phyloP scores from a whole-genome alignment of 23 tunicate species.

The Trididemnum clinides region DNA sequence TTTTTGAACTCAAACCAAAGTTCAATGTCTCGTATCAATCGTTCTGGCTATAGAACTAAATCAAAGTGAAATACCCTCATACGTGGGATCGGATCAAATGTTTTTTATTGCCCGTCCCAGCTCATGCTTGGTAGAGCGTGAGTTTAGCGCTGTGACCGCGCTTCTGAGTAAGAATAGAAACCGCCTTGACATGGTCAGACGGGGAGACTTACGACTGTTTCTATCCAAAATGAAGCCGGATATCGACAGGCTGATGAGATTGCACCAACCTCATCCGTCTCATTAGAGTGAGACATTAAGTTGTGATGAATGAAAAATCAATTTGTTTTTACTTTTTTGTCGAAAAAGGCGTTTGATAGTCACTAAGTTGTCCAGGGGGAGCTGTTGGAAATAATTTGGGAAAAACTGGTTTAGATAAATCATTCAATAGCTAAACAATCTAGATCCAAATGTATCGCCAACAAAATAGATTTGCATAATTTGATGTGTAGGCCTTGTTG shows the following conservation, averaged over 20 bases:
- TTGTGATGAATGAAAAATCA: background rate
- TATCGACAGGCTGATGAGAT: background rate
- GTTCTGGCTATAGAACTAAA: no score
- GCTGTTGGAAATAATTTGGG: background rate
- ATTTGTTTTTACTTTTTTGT: constrained; percentile 9
- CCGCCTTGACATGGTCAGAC: background rate
- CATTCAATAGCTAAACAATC: no score
- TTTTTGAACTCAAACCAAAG: background rate
- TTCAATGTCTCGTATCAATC: background rate
- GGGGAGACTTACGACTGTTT: constrained; percentile 19
- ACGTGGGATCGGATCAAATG: background rate
- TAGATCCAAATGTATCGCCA: no score
- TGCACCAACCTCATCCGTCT: constrained; percentile 2
- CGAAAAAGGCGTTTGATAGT: background rate
- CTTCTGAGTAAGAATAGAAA: background rate
- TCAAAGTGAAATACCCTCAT: background rate
- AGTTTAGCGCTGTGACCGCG: background rate
- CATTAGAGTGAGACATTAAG: background rate
- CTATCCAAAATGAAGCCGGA: background rate
- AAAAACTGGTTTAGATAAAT: background rate
- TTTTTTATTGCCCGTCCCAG: no score
- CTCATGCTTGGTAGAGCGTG: no score
- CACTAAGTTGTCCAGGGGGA: constrained; percentile 1
- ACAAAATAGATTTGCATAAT: no score
- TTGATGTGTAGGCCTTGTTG: no score